A percentile compares a stretch with the other conserved stretches of the same genome.
These are phyloP conservation scores for Phortica magna DNA, from an alignment of 2,888 invertebrate genomes.

Conservation along the genomic window DNA sequence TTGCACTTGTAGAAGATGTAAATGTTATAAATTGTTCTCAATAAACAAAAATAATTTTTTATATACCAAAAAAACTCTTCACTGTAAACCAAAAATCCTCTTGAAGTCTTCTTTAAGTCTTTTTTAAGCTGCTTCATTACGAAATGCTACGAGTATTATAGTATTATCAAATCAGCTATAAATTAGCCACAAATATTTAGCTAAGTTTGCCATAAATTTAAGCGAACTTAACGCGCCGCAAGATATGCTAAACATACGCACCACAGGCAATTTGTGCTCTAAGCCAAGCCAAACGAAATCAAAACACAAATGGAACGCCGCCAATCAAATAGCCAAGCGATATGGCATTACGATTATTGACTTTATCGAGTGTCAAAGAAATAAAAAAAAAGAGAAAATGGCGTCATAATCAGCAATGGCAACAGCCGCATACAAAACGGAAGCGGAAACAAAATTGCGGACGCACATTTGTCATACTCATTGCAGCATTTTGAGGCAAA, in stretches of 20 bases:
- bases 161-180: neutral
- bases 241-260: slow-evolving; percentile 14
- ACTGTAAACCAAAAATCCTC: too few species aligned
- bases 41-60: too few species aligned
- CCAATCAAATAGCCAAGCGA: slow-evolving; percentile 23
- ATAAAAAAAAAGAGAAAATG: slow-evolving; percentile 44
- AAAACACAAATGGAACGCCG: neutral
- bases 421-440: slow-evolving; percentile 9
- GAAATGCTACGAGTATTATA: neutral
- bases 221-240: neutral
- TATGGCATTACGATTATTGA: slow-evolving; percentile 54
- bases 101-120: neutral
- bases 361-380: slow-evolving; percentile 57
- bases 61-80: too few species aligned
- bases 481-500: neutral
- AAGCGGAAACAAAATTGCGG: slow-evolving; percentile 21
- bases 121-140: neutral
- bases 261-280: neutral
- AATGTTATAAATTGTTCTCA: too few species aligned
- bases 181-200: slow-evolving; percentile 4
- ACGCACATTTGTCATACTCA: neutral
- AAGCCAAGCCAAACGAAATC: slow-evolving; percentile 2
- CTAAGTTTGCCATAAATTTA: slow-evolving; percentile 12
- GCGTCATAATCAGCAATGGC: slow-evolving; percentile 52
- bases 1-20: too few species aligned